Evolutionary conservation across 1,140 invertebrate genomes (phyloP).

Genomic region (Bombus fervidus): DNA sequence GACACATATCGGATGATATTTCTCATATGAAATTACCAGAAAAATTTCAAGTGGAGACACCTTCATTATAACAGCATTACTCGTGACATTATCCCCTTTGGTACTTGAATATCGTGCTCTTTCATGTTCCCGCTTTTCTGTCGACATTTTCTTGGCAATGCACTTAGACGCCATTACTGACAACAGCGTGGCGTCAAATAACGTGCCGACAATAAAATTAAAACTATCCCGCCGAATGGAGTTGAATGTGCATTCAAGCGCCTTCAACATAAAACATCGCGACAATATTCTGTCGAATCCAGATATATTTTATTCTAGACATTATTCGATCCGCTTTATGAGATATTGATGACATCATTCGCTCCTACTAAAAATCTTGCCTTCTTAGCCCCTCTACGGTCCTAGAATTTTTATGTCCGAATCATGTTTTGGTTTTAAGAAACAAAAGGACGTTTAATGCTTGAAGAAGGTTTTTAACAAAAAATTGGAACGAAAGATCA

Average conservation of each 20-base stretch:
- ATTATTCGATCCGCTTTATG: neutral
- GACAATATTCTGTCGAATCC: neutral
- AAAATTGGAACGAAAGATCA: neutral
- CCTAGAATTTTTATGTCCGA: neutral
- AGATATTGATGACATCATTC: neutral
- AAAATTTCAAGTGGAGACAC: constrained; percentile 1
- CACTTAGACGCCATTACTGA: constrained; percentile 26
- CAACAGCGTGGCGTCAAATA: neutral
- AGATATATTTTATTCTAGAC: constrained; percentile 1
- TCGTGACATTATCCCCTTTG: neutral
- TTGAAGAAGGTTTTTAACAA: neutral
- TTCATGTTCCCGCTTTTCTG: neutral
- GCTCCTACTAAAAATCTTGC: neutral
- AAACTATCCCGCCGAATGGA: neutral
- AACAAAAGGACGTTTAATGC: neutral
- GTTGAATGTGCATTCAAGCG: neutral
- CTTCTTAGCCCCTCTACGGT: neutral
- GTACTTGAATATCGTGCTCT: neutral
- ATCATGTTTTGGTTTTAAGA: neutral
- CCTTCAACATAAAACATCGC: neutral
- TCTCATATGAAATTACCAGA: neutral
- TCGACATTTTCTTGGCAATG: constrained; percentile 20
- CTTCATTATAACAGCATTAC: neutral
- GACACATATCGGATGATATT: neutral
- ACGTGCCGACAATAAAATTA: constrained; percentile 25